Evolutionary conservation across 2,888 invertebrate genomes (phyloP).

Genomic region (Rapana venosa): DNA sequence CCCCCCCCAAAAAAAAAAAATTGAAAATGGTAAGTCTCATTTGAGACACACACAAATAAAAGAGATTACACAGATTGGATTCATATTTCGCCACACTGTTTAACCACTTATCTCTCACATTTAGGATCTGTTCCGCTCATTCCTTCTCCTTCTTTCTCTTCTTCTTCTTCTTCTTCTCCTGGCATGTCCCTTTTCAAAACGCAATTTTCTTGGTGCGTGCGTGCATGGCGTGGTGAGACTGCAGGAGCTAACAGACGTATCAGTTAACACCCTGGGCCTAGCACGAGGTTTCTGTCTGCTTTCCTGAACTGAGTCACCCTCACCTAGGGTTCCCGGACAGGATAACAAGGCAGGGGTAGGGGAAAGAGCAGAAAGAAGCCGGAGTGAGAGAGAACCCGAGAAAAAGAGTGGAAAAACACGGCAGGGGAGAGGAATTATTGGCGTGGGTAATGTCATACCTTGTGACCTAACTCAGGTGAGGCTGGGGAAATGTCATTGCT

Average conservation of each 20-base stretch:
- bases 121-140: not conserved
- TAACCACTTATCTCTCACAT: slow-evolving; percentile 42
- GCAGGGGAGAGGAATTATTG: too few relatives aligned
- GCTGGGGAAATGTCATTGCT: too few relatives aligned
- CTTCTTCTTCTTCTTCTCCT: too few relatives aligned
- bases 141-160: too few relatives aligned
- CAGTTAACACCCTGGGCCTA: slow-evolving; percentile 13
- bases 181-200: slow-evolving; percentile 32
- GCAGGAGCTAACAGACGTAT: slow-evolving; percentile 30
- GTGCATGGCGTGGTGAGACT: slow-evolving; percentile 25
- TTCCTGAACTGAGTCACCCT: not conserved
- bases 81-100: slow-evolving; percentile 35
- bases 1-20: too few relatives aligned
- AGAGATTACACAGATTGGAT: slow-evolving; percentile 4
- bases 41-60: too few relatives aligned
- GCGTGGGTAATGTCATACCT: too few relatives aligned
- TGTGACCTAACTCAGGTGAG: too few relatives aligned
- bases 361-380: not conserved
- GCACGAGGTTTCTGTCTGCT: not conserved
- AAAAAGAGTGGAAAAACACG: too few relatives aligned
- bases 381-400: too few relatives aligned
- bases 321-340: not conserved
- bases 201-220: slow-evolving; percentile 37
- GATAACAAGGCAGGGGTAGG: not conserved
- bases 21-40: too few relatives aligned